A percentile compares a stretch with the other conserved stretches of the same genome.
Evolutionary conservation across 2,888 invertebrate genomes (phyloP).

Genomic region (Lymantria dispar): DNA sequence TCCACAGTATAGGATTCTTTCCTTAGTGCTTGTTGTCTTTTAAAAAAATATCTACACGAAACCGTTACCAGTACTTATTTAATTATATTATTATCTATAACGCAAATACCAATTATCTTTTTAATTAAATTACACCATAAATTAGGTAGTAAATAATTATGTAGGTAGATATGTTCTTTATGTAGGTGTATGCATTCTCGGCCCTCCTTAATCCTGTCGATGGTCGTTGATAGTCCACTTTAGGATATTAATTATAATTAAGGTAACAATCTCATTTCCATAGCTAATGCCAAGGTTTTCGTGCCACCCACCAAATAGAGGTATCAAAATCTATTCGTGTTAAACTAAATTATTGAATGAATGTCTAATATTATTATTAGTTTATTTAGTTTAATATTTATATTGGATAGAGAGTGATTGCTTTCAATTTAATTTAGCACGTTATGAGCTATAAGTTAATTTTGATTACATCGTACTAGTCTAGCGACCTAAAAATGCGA

Average conservation of each 20-base stretch:
- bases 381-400: neutral
- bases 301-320: conserved; percentile 35
- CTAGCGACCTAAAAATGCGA: too few species aligned
- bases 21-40: too few species aligned
- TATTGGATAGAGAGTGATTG: neutral
- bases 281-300: conserved; percentile 53
- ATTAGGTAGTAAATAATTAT: conserved; percentile 9
- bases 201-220: conserved; percentile 39
- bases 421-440: neutral
- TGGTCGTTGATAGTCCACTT: conserved; percentile 40
- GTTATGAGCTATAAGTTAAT: too few species aligned
- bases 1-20: too few species aligned
- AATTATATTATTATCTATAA: neutral
- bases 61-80: too few species aligned
- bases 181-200: conserved; percentile 2
- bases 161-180: conserved; percentile 8
- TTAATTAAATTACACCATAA: neutral
- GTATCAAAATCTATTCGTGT: conserved; percentile 23
- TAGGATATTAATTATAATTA: conserved; percentile 60
- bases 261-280: conserved; percentile 57
- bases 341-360: conserved; percentile 13
- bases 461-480: too few species aligned
- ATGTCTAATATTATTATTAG: neutral
- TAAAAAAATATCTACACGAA: too few species aligned
- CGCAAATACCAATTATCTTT: neutral